Conservation (phyloP, 2,797 vertebrate genomes). For the Ispidina picta region DNA sequence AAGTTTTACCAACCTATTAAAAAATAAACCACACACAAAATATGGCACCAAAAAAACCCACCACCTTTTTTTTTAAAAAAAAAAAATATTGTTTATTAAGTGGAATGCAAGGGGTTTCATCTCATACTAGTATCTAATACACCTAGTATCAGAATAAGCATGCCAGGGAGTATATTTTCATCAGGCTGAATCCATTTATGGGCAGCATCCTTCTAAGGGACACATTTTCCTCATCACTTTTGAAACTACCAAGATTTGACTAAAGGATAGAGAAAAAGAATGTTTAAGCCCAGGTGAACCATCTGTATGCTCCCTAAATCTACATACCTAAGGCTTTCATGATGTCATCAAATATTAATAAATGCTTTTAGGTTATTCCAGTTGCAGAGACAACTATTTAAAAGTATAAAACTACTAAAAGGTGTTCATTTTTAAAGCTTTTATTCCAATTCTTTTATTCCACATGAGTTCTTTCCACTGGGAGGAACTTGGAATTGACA, state of each 20-base stretch:
- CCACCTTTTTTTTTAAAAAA: not conserved
- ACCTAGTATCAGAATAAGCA: not conserved
- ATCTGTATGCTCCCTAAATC: not conserved
- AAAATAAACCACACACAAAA: too few relatives aligned
- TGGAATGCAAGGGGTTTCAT: not conserved
- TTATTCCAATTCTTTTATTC: not conserved
- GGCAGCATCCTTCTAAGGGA: not conserved
- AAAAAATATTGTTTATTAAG: not conserved
- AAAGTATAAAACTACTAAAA: not conserved
- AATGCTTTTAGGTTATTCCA: conserved; percentile 44
- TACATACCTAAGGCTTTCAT: not conserved
- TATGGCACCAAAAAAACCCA: not conserved
- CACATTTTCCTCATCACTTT: not conserved
- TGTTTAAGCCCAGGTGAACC: not conserved
- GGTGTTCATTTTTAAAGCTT: not conserved
- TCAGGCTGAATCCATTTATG: not conserved
- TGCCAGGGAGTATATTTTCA: not conserved
- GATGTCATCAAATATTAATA: conserved; percentile 53
- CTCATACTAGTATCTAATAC: not conserved
- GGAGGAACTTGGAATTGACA: not conserved
- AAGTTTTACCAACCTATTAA: not conserved
- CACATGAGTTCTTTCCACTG: not conserved
- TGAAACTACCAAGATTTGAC: not conserved
- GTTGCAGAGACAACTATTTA: conserved; percentile 27
- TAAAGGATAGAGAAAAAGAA: not conserved